Base-by-base conservation (phyloP, 2,113 vertebrate genomes). In the Chlorocebus sabaeus region DNA sequence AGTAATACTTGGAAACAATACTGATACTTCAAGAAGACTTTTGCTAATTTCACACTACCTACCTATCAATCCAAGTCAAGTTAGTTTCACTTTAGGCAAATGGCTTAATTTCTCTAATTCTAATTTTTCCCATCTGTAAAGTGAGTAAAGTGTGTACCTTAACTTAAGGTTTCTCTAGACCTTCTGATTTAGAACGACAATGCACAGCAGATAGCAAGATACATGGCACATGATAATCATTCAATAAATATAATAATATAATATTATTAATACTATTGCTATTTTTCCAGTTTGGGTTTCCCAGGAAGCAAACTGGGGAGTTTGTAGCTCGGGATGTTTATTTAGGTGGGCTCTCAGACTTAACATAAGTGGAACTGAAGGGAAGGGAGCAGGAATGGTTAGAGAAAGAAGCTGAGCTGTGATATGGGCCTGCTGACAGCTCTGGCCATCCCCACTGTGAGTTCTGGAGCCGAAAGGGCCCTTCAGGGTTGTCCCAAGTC, bases 361-460 rank as follows among this genome's bases (percentile, higher is more conserved):
- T 18, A 67, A 50, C 30, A 22, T 5, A 73, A 10, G 6, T 35
- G 48, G 3, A 96, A 32, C 23, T 79, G 35, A 78, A 48, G 20
- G 7, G 3, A 52, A 40, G 3, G 2, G 2, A 3, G 1, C 1
- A 27, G 10, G 3, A 48, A 3, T 35, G 1, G 3, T 5, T 20
- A 16, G 20, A 23, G 11, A 12, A 4, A 55, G 59, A 30, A 35
- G 11, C 2, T 30, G 13, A 64, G 10, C 32, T 68, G 16, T 43
- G 16, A 43, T 35, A 4, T 0, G 48, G 13, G 7, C 1, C 14
- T 68, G 8, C 14, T 16, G 55, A 68, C 30, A 81, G 3, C 20
- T 18, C 70, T 38, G 4, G 13, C 52, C 38, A 13, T 73, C 2
- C 4, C 25, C 64, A 82, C 30, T 18, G 3, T 13, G 17, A 73